phyloP scores from a whole-genome alignment of 1,140 invertebrate species.

The Drosophila santomea region DNA sequence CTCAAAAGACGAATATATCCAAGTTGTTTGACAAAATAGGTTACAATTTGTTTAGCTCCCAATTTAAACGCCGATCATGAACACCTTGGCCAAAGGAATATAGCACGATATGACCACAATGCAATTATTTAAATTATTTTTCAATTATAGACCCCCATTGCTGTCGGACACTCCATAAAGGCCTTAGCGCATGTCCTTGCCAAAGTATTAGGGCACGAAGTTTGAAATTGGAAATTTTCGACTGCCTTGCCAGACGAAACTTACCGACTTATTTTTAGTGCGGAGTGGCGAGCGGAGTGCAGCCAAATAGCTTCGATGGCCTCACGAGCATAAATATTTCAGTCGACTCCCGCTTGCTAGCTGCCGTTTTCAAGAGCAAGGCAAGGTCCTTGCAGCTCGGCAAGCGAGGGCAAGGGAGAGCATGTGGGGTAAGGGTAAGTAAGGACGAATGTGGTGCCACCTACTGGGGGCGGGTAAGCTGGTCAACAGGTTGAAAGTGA shows the following conservation, averaged over 20 bases:
- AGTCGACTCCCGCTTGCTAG: constrained; percentile 53
- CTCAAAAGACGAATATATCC: too few species aligned
- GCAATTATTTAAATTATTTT: constrained; percentile 76
- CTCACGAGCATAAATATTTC: constrained; percentile 81
- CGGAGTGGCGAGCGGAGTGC: constrained; percentile 57
- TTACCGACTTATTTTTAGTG: constrained; percentile 64
- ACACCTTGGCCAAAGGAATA: not conserved
- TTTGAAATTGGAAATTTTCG: constrained; percentile 41
- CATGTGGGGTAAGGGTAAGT: constrained; percentile 7
- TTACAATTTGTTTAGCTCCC: too few species aligned
- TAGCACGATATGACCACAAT: constrained; percentile 29
- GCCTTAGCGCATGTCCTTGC: constrained; percentile 53
- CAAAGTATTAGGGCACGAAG: constrained; percentile 57
- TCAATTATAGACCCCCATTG: constrained; percentile 63
- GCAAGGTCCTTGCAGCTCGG: constrained; percentile 62
- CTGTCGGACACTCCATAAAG: constrained; percentile 34
- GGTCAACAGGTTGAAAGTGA: constrained; percentile 73
- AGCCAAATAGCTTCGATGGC: constrained; percentile 72
- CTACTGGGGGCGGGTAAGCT: not conserved
- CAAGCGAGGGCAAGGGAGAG: constrained; percentile 7
- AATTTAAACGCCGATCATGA: constrained; percentile 4
- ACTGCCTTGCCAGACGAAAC: constrained; percentile 29
- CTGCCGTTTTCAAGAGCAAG: constrained; percentile 78
- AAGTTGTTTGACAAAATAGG: too few species aligned
- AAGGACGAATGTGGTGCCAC: constrained; percentile 57